phyloP scores from a whole-genome alignment of 2,797 vertebrate genomes.

The Pseudomugil gertrudae region DNA sequence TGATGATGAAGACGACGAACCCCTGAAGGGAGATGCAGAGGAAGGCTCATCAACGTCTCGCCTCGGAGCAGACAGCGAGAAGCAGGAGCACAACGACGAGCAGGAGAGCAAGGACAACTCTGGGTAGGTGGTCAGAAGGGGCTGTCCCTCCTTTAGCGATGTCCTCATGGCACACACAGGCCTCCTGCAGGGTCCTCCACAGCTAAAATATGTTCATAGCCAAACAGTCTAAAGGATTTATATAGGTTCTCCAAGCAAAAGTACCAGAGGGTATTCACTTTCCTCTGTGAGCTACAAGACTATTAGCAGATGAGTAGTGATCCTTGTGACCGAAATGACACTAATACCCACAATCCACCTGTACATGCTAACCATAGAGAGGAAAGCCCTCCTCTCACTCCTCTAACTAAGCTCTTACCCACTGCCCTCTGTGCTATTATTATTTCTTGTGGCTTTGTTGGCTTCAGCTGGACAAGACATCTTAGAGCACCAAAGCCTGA shows the following conservation, averaged over 20 bases:
- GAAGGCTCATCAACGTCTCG: conserved; percentile 64
- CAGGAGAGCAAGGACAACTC: conserved; percentile 79
- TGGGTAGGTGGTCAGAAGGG: conserved; percentile 77
- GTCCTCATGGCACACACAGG: conserved; percentile 32
- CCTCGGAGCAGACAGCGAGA: conserved; percentile 53
- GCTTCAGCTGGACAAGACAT: conserved; percentile 68
- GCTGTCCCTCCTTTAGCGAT: conserved; percentile 28
- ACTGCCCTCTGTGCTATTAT: conserved; percentile 67
- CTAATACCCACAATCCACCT: conserved; percentile 68
- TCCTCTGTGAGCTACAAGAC: conserved; percentile 44
- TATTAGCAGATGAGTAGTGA: conserved; percentile 42
- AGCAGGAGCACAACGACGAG: conserved; percentile 72
- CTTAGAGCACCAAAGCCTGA: conserved; percentile 60
- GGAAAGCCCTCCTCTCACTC: conserved; percentile 38
- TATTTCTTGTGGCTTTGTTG: conserved; percentile 65
- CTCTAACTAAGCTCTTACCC: conserved; percentile 57
- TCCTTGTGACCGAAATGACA: conserved; percentile 52
- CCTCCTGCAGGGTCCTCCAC: conserved; percentile 26
- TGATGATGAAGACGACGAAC: conserved; percentile 40
- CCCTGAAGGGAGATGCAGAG: conserved; percentile 64
- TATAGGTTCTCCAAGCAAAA: conserved; percentile 14
- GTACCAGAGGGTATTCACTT: conserved; percentile 25
- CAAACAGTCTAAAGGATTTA: conserved; percentile 6
- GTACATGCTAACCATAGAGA: conserved; percentile 63
- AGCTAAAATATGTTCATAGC: conserved; percentile 13